phyloP scores from a whole-genome alignment of 2,888 invertebrate species.

The Metacarcinus magister region DNA sequence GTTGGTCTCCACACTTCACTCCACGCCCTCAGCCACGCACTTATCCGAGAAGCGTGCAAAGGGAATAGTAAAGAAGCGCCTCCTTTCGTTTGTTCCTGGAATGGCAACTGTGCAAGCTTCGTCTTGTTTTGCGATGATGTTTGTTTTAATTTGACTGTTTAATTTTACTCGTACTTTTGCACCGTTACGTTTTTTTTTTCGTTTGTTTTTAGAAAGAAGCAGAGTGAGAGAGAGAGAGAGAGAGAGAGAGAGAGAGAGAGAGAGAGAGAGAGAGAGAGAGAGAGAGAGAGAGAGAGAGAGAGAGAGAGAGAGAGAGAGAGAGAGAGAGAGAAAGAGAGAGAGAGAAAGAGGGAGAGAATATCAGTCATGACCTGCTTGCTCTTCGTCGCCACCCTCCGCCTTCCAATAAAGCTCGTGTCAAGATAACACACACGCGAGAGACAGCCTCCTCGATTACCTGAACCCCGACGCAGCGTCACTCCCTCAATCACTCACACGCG shows the following conservation, averaged over 20 bases:
- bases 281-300: no score
- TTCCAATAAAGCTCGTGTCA: not conserved
- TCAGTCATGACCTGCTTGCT: not conserved
- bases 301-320: not conserved
- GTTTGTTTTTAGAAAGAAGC: not conserved
- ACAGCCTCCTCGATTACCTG: not conserved
- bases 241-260: no score
- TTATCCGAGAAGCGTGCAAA: not conserved
- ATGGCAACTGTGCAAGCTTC: not conserved
- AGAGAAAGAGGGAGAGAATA: not conserved
- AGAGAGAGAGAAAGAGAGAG: not conserved
- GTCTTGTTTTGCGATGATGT: slow-evolving; percentile 26
- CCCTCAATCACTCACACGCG: not conserved
- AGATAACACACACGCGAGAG: not conserved
- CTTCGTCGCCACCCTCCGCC: not conserved
- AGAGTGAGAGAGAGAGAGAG: not conserved
- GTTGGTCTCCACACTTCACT: not conserved
- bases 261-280: no score
- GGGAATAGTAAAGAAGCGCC: not conserved
- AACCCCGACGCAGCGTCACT: not conserved
- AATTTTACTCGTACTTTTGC: not conserved
- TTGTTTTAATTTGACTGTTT: not conserved
- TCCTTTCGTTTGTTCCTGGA: not conserved
- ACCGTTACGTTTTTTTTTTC: not conserved
- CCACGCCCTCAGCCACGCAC: not conserved